These are phyloP conservation scores for Gephyroberyx darwinii DNA, from an alignment of 2,797 vertebrate genomes.

Conservation along the genomic window DNA sequence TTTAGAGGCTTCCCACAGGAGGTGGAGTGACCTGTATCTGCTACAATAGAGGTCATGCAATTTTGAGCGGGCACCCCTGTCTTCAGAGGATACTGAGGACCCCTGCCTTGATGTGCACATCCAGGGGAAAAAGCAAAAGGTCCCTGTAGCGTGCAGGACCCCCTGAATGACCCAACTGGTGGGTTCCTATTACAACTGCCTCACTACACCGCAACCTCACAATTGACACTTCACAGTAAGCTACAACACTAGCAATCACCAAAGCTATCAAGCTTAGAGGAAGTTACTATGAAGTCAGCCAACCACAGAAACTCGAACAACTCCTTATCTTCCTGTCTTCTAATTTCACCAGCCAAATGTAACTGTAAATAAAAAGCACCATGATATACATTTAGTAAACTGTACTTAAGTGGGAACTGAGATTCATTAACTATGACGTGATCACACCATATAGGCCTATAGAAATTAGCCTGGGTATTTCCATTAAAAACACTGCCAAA, in stretches of 20 bases:
- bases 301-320: constrained; percentile 68
- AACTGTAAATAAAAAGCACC: constrained; percentile 39
- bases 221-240: constrained; percentile 75
- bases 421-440: constrained; percentile 48
- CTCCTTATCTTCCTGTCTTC: constrained; percentile 56
- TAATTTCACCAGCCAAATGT: constrained; percentile 48
- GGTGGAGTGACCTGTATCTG: constrained; percentile 82
- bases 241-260: constrained; percentile 71
- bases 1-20: constrained; percentile 85
- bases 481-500: constrained; percentile 60
- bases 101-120: constrained; percentile 78
- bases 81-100: constrained; percentile 78
- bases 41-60: constrained; percentile 85
- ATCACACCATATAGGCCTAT: constrained; percentile 36
- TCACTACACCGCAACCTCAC: constrained; percentile 65
- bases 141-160: constrained; percentile 75
- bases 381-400: constrained; percentile 56
- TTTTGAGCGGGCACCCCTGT: constrained; percentile 81
- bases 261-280: constrained; percentile 76
- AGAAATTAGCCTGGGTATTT: constrained; percentile 58
- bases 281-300: constrained; percentile 73
- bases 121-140: constrained; percentile 78
- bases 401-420: constrained; percentile 53
- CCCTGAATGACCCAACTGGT: constrained; percentile 77
- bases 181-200: constrained; percentile 79